phyloP scores from a whole-genome alignment of 2,888 invertebrate genomes.

The Phragmatobia fuliginosa region DNA sequence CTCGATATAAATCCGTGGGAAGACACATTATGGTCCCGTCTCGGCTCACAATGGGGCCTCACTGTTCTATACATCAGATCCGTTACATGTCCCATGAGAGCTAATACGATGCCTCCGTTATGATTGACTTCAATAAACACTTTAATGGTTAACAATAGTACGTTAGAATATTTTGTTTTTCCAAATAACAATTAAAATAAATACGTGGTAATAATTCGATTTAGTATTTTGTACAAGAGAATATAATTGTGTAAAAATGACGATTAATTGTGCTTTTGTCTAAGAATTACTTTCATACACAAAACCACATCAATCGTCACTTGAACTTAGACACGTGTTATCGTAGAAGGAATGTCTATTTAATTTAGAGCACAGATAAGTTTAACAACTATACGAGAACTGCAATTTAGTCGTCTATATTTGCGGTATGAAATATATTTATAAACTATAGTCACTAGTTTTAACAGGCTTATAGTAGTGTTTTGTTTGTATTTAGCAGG shows the following conservation, averaged over 20 bases:
- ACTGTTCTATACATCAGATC: constrained; percentile 41
- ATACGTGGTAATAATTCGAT: background rate
- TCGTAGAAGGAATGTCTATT: background rate
- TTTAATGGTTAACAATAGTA: constrained; percentile 21
- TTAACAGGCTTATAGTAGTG: background rate
- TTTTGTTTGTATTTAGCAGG: background rate
- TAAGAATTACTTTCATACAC: too few species aligned
- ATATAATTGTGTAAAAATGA: background rate
- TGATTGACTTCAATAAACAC: constrained; percentile 45
- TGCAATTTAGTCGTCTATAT: background rate
- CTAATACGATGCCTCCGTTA: constrained; percentile 53
- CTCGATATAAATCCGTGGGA: constrained; percentile 76
- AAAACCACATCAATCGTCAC: too few species aligned
- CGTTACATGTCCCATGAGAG: constrained; percentile 50
- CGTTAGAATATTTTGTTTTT: background rate
- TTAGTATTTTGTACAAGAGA: background rate
- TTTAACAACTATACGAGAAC: background rate
- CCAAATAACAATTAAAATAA: background rate
- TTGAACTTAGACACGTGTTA: background rate
- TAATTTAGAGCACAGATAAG: background rate
- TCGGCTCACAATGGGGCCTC: constrained; percentile 52
- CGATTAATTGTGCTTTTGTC: background rate
- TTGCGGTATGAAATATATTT: background rate
- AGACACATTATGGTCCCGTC: constrained; percentile 59
- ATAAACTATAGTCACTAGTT: background rate